Evolutionary conservation across 2,113 vertebrate species (phyloP), one percentile per base, ranked within the genome.

Genomic region (Bostrychus sinensis): DNA sequence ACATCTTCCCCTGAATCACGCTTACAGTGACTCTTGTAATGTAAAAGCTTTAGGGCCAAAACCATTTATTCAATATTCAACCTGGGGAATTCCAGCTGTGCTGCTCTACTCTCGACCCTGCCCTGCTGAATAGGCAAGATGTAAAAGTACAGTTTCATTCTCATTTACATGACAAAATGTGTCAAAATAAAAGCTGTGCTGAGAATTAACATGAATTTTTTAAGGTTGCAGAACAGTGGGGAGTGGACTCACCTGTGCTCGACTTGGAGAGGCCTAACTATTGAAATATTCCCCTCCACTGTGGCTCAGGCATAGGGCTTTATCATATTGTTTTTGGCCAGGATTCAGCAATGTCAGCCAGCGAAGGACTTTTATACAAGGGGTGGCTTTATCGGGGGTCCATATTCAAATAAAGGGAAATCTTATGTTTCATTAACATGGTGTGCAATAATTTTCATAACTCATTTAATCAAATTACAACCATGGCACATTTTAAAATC

Each of bases 261-360:
- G 72, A 80, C 66, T 62, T 75, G 62, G 39, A 78, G 76, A 78
- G 72, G 78, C 83, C 72, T 26, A 72, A 68, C 54, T 56, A 64
- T 88, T 94, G 93, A 94, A 93, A 92, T 92, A 93, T 93, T 89
- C 89, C 86, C 79, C 76, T 90, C 89, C 88, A 86, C 56, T 55
- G 84, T 77, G 57, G 67, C 80, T 81, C 84, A 86, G 90, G 89
- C 91, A 92, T 82, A 84, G 66, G 92, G 86, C 90, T 94, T 93
- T 80, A 94, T 95, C 94, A 94, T 92, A 91, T 88, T 55, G 90
- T 85, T 93, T 93, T 95, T 95, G 84, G 75, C 50, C 77, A 81
- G 76, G 88, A 85, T 88, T 83, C 78, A 72, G 74, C 89, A 94
- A 94, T 93, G 93, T 94, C 92, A 93, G 84, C 85, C 80, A 83